Evolutionary conservation across 2,113 vertebrate genomes (phyloP).

Genomic region (Onychorhynchus coronatus): DNA sequence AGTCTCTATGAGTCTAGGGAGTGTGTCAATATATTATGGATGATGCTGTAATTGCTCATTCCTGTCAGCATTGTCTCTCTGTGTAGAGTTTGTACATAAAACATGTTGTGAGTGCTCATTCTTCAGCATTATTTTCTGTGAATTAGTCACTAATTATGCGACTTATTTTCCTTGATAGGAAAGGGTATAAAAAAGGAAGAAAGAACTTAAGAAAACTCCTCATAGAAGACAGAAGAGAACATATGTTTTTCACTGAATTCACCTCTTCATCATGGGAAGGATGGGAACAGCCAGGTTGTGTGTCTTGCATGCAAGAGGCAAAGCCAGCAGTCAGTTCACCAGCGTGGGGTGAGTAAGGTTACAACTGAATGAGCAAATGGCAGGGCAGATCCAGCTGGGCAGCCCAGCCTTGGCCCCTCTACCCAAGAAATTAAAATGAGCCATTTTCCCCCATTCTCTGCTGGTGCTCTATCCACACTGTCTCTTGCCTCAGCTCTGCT

Average conservation of each 20-base stretch:
- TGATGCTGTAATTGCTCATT: background rate
- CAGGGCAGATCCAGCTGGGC: accelerated
- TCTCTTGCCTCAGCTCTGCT: background rate
- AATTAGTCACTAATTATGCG: background rate
- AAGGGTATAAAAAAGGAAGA: accelerated
- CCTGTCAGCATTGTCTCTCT: background rate
- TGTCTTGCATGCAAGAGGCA: background rate
- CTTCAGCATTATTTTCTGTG: background rate
- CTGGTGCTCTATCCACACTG: background rate
- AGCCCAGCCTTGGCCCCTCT: background rate
- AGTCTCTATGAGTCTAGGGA: background rate
- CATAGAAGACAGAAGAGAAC: background rate
- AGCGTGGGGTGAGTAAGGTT: background rate
- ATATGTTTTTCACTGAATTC: background rate
- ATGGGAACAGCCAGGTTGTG: background rate
- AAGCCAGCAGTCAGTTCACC: background rate
- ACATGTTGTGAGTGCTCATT: background rate
- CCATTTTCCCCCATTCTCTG: background rate
- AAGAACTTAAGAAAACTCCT: background rate
- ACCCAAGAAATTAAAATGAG: background rate
- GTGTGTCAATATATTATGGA: background rate
- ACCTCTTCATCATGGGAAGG: background rate
- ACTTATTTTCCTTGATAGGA: background rate
- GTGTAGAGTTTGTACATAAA: background rate
- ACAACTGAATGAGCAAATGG: background rate